Conservation (phyloP, 2,888 invertebrate genomes). For the Tuberolachnus salignus region DNA sequence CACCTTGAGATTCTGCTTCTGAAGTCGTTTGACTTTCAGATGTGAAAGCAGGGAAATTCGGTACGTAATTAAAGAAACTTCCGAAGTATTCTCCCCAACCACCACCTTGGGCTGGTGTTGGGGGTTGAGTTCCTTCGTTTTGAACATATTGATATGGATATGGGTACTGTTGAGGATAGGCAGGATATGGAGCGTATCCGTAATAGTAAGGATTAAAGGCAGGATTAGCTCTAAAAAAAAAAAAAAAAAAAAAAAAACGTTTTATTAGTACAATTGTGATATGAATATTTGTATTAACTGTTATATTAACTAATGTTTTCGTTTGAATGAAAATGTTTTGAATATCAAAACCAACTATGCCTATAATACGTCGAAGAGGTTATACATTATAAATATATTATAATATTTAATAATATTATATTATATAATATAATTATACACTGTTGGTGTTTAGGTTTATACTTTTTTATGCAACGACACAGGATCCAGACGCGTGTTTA, state of each 20-base stretch:
- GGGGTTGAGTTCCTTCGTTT: slow-evolving; percentile 9
- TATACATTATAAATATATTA: too few species aligned
- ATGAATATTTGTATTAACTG: too few species aligned
- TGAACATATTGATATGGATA: neutral
- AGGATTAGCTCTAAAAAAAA: slow-evolving; percentile 49
- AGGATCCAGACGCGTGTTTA: too few species aligned
- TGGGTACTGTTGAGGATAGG: slow-evolving; percentile 27
- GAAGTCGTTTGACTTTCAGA: slow-evolving; percentile 22
- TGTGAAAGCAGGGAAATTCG: slow-evolving; percentile 5
- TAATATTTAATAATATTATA: neutral
- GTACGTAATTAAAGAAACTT: slow-evolving; percentile 32
- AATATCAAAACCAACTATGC: neutral
- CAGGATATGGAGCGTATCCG: slow-evolving; percentile 36
- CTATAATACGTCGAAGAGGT: too few species aligned
- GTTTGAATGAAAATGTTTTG: neutral
- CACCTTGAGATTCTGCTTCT: slow-evolving; percentile 45
- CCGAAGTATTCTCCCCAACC: slow-evolving; percentile 34
- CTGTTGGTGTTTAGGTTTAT: too few species aligned
- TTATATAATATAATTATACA: neutral
- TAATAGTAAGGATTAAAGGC: slow-evolving; percentile 40
- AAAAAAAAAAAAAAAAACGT: too few species aligned
- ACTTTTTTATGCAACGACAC: too few species aligned
- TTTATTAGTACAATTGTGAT: too few species aligned
- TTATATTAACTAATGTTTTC: too few species aligned
- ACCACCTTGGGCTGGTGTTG: neutral